These are phyloP conservation scores for Cranoglanis bouderius DNA, from an alignment of 2,113 vertebrate species.

Conservation along the genomic window DNA sequence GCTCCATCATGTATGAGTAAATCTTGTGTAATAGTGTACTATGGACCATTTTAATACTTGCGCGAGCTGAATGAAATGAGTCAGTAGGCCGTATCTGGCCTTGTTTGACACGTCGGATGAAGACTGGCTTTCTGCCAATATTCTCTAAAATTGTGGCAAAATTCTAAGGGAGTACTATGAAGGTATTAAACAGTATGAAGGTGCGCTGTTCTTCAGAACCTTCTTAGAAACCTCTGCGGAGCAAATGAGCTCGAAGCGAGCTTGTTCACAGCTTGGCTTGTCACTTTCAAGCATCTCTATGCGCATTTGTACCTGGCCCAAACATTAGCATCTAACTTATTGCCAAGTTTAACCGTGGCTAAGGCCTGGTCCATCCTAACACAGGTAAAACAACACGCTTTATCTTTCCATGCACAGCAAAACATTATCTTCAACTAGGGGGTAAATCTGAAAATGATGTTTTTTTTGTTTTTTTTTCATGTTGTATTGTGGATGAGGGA, in stretches of 20 bases:
- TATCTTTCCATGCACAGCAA: not conserved
- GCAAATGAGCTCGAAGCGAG: not conserved
- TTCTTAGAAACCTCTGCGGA: not conserved
- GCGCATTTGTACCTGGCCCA: not conserved
- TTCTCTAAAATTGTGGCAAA: not conserved
- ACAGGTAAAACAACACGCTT: not conserved
- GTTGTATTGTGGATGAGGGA: not conserved
- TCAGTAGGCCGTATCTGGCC: no score
- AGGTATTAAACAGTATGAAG: no score
- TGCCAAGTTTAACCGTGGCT: not conserved
- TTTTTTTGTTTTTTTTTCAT: not conserved
- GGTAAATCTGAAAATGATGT: not conserved
- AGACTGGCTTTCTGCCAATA: not conserved
- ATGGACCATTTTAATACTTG: no score
- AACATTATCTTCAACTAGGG: not conserved
- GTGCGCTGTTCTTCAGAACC: not conserved
- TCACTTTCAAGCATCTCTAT: not conserved
- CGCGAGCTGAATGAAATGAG: no score
- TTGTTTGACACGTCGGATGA: no score
- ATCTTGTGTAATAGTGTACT: no score
- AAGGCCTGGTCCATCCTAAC: not conserved
- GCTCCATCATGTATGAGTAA: no score
- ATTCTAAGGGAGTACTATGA: not conserved
- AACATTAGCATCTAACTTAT: not conserved
- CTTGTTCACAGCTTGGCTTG: not conserved